Base-by-base conservation (phyloP, 2,113 vertebrate species). In the Coptodon bakossiorum region DNA sequence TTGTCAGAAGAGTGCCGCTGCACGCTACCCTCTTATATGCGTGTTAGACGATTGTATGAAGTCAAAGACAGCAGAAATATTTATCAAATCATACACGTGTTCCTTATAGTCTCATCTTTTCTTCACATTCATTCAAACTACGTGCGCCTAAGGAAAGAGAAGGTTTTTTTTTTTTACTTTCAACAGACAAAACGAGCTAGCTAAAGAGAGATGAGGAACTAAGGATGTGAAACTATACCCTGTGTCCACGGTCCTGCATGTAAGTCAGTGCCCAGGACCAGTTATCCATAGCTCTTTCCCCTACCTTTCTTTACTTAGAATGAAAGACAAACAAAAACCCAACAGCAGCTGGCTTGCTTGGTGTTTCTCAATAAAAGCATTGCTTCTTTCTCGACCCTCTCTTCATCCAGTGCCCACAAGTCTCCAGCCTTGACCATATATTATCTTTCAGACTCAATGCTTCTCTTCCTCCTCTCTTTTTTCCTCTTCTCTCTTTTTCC, bases 371-470 rank as follows among this genome's bases (percentile, higher is more conserved):
- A 43, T 91, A 82, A 95, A 94, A 94, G 92, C 92, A 6, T 68
- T 36, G 84, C 91, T 73, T 91, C 88, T 90, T 86, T 93, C 91
- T 94, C 89, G 85, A 93, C 94, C 94, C 83, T 80, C 93, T 94
- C 94, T 87, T 93, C 86, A 89, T 86, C 92, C 92, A 68, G 86
- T 92, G 91, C 90, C 93, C 90, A 84, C 89, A 93, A 93, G 92
- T 93, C 94, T 95, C 87, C 87, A 90, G 90, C 92, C 93, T 93
- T 94, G 94, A 94, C 94, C 94, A 90, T 89, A 94, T 89, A 94
- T 94, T 95, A 94, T 95, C 92, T 92, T 94, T 88, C 90, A 92
- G 84, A 57, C 89, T 94, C 92, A 93, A 90, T 91, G 84, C 93
- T 92, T 90, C 87, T 92, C 94, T 94, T 93, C 92, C 91, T 93